A percentile compares a stretch with the other conserved stretches of the same genome.
These are phyloP conservation scores for Porites lobata DNA, from an alignment of 92 coral and sea anemone genomes.

Conservation along the genomic window DNA sequence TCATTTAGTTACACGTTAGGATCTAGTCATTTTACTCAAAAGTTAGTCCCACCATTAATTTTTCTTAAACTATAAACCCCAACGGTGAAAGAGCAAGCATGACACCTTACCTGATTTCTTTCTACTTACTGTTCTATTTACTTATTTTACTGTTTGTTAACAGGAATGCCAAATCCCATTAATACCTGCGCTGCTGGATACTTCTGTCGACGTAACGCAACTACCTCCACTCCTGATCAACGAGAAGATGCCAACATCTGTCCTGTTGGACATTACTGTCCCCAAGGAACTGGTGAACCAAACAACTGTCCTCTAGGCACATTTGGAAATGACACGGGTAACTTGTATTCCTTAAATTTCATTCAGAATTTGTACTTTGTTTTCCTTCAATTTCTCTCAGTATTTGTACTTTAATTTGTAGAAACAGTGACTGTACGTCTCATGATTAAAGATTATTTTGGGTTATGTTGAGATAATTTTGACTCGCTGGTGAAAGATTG, in stretches of 20 bases:
- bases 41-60: too few relatives aligned
- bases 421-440: too few relatives aligned
- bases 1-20: too few relatives aligned
- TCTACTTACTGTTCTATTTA: neutral
- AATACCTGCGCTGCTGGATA: slow-evolving; percentile 91
- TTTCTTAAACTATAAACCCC: too few relatives aligned
- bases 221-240: slow-evolving; percentile 86
- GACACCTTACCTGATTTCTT: neutral
- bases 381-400: neutral
- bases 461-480: neutral
- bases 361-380: neutral
- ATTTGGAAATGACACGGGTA: slow-evolving; percentile 92
- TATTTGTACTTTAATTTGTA: neutral
- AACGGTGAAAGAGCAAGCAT: too few relatives aligned
- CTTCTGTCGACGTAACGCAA: slow-evolving; percentile 91
- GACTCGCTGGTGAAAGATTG: too few relatives aligned
- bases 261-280: slow-evolving; percentile 96
- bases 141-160: neutral
- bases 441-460: too few relatives aligned
- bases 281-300: slow-evolving; percentile 94
- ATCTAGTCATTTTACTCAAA: too few relatives aligned
- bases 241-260: slow-evolving; percentile 95
- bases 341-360: neutral
- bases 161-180: slow-evolving; percentile 86
- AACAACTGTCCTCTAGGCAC: slow-evolving; percentile 91